Conservation (phyloP, 92 coral and sea anemone species). For the Epizoanthus scotinus region DNA sequence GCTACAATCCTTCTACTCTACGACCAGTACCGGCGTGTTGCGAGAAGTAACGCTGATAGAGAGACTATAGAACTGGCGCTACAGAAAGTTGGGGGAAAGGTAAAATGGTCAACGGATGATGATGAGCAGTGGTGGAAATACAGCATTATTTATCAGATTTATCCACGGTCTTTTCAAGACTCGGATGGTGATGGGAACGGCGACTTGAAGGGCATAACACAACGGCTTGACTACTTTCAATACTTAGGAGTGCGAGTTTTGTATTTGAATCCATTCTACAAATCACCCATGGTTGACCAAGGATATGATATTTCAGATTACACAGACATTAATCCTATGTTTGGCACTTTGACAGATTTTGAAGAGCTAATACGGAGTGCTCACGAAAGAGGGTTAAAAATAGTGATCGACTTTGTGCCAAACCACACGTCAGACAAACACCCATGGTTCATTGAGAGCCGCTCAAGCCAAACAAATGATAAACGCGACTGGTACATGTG, state of each 20-base stretch:
- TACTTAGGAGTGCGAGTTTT: constrained; percentile 72
- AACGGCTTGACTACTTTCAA: constrained; percentile 76
- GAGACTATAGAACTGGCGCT: too few relatives aligned
- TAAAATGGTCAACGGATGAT: too few relatives aligned
- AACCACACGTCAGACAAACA: constrained; percentile 82
- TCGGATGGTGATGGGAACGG: constrained; percentile 87
- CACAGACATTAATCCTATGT: constrained; percentile 65
- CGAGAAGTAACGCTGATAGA: too few relatives aligned
- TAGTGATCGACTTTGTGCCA: constrained; percentile 87
- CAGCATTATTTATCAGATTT: constrained; percentile 80
- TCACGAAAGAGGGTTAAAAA: constrained; percentile 73
- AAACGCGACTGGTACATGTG: constrained; percentile 87
- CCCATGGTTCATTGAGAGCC: constrained; percentile 78
- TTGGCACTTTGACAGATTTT: constrained; percentile 85
- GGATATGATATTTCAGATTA: constrained; percentile 85
- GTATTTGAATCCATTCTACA: constrained; percentile 77
- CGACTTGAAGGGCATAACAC: constrained; percentile 75
- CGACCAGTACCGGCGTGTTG: too few relatives aligned
- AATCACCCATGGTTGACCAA: constrained; percentile 77
- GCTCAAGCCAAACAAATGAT: constrained; percentile 39
- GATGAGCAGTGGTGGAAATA: constrained; percentile 80
- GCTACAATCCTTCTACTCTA: too few relatives aligned
- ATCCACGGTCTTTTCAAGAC: constrained; percentile 91
- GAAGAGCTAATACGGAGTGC: constrained; percentile 66
- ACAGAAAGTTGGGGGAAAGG: too few relatives aligned